Evolutionary conservation across 2,113 vertebrate species (phyloP).

Genomic region (Trichomycterus rosablanca): DNA sequence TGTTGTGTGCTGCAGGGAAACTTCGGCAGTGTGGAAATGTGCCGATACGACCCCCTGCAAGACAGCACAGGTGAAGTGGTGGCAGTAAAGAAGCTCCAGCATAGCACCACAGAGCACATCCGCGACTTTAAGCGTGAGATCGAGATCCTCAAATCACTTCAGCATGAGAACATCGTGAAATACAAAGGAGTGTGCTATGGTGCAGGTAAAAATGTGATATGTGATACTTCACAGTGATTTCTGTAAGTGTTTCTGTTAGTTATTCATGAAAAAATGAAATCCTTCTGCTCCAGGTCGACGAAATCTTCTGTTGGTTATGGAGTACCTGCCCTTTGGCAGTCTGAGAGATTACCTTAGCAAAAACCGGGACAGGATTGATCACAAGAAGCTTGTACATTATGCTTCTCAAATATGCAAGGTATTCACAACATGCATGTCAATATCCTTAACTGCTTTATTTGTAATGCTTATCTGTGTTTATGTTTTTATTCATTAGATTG

Average conservation of each 20-base stretch:
- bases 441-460: too few relatives aligned
- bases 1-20: slow-evolving; percentile 76
- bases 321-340: slow-evolving; percentile 93
- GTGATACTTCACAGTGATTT: too few relatives aligned
- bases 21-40: slow-evolving; percentile 98
- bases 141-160: slow-evolving; percentile 94
- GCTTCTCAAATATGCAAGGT: slow-evolving; percentile 97
- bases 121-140: slow-evolving; percentile 96
- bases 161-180: slow-evolving; percentile 98
- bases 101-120: slow-evolving; percentile 90
- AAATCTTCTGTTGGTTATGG: slow-evolving; percentile 94
- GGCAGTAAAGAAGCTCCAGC: slow-evolving; percentile 95
- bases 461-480: neutral
- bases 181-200: slow-evolving; percentile 98
- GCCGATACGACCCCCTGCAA: slow-evolving; percentile 91
- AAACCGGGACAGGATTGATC: slow-evolving; percentile 85
- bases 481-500: neutral
- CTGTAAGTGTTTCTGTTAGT: neutral
- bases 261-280: neutral
- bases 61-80: slow-evolving; percentile 97
- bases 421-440: too few relatives aligned
- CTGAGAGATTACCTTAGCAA: slow-evolving; percentile 95
- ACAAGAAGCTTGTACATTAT: slow-evolving; percentile 88
- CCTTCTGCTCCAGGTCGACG: slow-evolving; percentile 68
- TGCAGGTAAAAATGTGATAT: slow-evolving; percentile 69